Conservation (phyloP, 2,797 vertebrate species). For the Alosa sapidissima region DNA sequence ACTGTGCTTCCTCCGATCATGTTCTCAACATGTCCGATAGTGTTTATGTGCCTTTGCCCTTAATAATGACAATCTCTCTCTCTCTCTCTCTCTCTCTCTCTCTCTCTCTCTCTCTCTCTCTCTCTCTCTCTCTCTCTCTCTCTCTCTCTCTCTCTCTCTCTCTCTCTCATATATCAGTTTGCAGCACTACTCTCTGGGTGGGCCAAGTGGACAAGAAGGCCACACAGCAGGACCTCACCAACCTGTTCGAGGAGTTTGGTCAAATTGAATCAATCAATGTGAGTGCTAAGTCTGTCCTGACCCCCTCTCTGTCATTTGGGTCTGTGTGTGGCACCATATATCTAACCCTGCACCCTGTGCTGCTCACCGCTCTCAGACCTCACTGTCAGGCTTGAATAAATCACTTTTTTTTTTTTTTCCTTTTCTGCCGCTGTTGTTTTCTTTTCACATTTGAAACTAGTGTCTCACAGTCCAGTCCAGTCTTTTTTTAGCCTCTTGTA, state of each 20-base stretch:
- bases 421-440: not conserved
- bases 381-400: not conserved
- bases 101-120: too few species aligned
- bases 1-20: not conserved
- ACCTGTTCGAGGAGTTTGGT: constrained; percentile 98
- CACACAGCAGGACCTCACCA: constrained; percentile 96
- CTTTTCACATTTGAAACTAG: not conserved
- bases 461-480: not conserved
- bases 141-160: too few species aligned
- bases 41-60: constrained; percentile 1
- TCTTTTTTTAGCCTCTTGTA: not conserved
- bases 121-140: too few species aligned
- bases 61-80: not conserved
- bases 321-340: not conserved
- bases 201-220: constrained; percentile 99
- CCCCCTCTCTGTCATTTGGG: not conserved
- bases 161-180: constrained; percentile 77
- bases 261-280: constrained; percentile 99
- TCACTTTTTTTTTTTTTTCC: not conserved
- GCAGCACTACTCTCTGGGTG: constrained; percentile 98
- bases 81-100: constrained; percentile 19
- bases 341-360: not conserved
- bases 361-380: constrained; percentile 27
- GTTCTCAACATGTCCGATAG: not conserved
- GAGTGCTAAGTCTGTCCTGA: constrained; percentile 61